phyloP scores from a whole-genome alignment of 2,113 vertebrate species.

The Leucopsar rothschildi region DNA sequence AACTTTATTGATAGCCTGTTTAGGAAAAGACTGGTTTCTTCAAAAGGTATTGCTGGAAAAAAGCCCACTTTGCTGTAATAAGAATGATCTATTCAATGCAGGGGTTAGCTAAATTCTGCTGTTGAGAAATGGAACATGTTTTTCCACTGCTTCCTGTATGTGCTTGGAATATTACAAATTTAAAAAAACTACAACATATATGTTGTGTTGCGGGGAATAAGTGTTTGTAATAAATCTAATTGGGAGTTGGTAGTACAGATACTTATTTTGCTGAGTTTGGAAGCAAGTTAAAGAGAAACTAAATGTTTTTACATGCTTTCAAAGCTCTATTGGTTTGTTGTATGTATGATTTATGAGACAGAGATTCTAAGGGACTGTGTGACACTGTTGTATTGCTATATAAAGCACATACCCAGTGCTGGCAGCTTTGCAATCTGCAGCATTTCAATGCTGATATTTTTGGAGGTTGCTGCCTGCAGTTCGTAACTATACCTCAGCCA shows the following conservation, averaged over 20 bases:
- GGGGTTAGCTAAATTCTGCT: not conserved
- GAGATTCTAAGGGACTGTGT: not conserved
- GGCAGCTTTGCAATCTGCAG: slow-evolving; percentile 63
- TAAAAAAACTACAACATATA: not conserved
- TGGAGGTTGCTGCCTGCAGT: slow-evolving; percentile 37
- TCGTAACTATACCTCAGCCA: slow-evolving; percentile 40
- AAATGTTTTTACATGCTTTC: not conserved
- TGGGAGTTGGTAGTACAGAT: not conserved
- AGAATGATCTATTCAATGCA: not conserved
- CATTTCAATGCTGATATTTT: slow-evolving; percentile 44
- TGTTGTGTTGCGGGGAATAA: not conserved
- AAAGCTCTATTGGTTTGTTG: not conserved
- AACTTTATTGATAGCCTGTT: not conserved
- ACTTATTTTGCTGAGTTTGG: not conserved
- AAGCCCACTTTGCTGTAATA: not conserved
- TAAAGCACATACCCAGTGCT: slow-evolving; percentile 17
- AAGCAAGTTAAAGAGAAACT: not conserved
- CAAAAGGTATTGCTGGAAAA: not conserved
- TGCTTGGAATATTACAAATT: not conserved
- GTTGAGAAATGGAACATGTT: not conserved
- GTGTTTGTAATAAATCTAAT: not conserved
- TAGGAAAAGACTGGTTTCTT: not conserved
- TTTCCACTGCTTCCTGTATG: not conserved
- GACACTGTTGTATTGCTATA: slow-evolving; percentile 49
- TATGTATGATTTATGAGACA: not conserved